Conservation (phyloP, 2,113 vertebrate genomes). For the Baryphthengus martii region DNA sequence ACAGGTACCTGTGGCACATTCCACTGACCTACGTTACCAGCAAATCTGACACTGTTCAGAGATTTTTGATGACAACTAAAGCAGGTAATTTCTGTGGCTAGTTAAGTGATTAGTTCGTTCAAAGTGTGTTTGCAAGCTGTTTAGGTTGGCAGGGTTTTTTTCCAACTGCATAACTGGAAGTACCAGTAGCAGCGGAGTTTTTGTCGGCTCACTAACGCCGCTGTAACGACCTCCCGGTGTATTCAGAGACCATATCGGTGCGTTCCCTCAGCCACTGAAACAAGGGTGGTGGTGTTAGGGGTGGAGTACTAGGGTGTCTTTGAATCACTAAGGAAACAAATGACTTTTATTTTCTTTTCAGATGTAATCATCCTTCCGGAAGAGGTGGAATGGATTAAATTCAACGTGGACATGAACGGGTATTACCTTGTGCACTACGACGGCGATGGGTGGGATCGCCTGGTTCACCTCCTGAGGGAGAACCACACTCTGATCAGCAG, state of each 20-base stretch:
- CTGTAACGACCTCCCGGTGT: accelerated
- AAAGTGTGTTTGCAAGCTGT: neutral
- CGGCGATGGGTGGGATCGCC: conserved; percentile 79
- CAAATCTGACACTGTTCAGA: conserved; percentile 55
- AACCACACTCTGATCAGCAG: conserved; percentile 80
- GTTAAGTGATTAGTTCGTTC: neutral
- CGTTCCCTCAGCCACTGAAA: neutral
- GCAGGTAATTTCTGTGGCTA: conserved; percentile 58
- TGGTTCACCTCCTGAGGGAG: conserved; percentile 77
- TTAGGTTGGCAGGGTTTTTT: neutral
- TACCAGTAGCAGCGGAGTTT: neutral
- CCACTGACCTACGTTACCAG: conserved; percentile 73
- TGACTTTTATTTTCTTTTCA: conserved; percentile 50
- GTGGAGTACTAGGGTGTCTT: neutral
- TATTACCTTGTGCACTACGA: conserved; percentile 92
- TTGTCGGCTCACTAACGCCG: neutral
- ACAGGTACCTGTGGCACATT: conserved; percentile 71
- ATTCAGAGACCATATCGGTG: neutral
- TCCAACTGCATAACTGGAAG: neutral
- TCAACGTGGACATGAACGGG: conserved; percentile 89
- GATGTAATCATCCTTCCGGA: conserved; percentile 82
- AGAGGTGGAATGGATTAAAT: conserved; percentile 90
- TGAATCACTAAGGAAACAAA: neutral
- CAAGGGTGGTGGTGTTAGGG: no score
- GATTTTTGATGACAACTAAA: conserved; percentile 69